These are phyloP conservation scores for Carassius auratus DNA, from an alignment of 2,113 vertebrate species.

Conservation along the genomic window DNA sequence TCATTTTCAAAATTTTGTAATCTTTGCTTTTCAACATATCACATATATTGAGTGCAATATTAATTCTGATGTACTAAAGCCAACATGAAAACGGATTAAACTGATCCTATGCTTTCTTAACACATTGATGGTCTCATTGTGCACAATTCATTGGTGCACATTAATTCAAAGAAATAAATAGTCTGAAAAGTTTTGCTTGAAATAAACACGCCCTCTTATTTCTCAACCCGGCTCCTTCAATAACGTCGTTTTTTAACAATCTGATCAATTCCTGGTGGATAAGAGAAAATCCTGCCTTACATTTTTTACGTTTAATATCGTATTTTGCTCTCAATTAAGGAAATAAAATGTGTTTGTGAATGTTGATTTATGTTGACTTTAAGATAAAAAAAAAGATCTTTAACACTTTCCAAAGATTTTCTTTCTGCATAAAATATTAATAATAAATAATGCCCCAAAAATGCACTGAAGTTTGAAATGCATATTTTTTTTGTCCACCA, in stretches of 20 bases:
- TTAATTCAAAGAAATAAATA: too few relatives aligned
- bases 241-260: too few relatives aligned
- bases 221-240: too few relatives aligned
- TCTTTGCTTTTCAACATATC: neutral
- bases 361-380: neutral
- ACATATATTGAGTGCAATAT: conserved; percentile 13
- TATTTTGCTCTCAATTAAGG: neutral
- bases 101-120: neutral
- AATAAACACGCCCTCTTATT: neutral
- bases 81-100: neutral
- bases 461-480: conserved; percentile 82
- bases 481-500: conserved; percentile 78
- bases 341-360: neutral
- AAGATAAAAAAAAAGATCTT: neutral
- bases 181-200: neutral
- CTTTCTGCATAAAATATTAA: neutral
- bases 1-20: neutral
- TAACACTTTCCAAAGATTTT: neutral
- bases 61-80: neutral
- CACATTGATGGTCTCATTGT: too few relatives aligned
- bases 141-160: too few relatives aligned
- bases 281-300: neutral
- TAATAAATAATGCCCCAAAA: neutral
- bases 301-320: neutral
- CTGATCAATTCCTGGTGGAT: too few relatives aligned